Evolutionary conservation across 2,113 vertebrate genomes (phyloP).

Genomic region (Gadus chalcogrammus): DNA sequence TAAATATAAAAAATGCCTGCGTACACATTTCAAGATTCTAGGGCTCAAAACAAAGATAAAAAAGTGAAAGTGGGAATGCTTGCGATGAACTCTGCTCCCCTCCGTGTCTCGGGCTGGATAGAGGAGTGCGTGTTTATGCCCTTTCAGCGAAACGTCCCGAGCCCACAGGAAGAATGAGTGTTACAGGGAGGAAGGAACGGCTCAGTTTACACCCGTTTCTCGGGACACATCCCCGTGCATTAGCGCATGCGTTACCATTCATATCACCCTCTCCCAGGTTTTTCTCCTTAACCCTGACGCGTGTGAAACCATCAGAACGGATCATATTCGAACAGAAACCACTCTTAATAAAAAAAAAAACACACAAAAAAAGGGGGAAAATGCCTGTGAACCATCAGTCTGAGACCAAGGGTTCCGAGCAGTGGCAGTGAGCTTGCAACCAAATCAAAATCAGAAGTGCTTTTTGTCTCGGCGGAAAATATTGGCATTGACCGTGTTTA

Average conservation of each 20-base stretch:
- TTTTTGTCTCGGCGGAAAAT: constrained; percentile 51
- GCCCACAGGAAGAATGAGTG: constrained; percentile 46
- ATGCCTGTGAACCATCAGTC: constrained; percentile 45
- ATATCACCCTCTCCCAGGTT: constrained; percentile 16
- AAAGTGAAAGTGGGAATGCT: not conserved
- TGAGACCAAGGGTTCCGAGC: constrained; percentile 30
- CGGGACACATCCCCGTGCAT: constrained; percentile 40
- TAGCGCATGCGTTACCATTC: constrained; percentile 29
- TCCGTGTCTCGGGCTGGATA: constrained; percentile 50
- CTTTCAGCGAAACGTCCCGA: constrained; percentile 55
- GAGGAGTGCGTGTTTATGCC: constrained; percentile 64
- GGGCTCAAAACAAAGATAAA: too few relatives aligned
- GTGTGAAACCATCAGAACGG: constrained; percentile 43
- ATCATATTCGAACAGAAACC: constrained; percentile 35
- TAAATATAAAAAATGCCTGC: too few relatives aligned
- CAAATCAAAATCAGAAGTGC: constrained; percentile 54
- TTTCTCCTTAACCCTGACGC: constrained; percentile 28
- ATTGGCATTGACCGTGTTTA: constrained; percentile 69
- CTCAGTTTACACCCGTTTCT: constrained; percentile 47
- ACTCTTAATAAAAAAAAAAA: constrained; percentile 7
- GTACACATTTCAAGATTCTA: too few relatives aligned
- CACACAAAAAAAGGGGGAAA: not conserved
- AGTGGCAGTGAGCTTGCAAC: constrained; percentile 47
- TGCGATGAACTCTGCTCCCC: constrained; percentile 46
- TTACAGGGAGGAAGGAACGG: constrained; percentile 50